phyloP scores from a whole-genome alignment of 2,797 vertebrate species.

The Apodemus agrarius region DNA sequence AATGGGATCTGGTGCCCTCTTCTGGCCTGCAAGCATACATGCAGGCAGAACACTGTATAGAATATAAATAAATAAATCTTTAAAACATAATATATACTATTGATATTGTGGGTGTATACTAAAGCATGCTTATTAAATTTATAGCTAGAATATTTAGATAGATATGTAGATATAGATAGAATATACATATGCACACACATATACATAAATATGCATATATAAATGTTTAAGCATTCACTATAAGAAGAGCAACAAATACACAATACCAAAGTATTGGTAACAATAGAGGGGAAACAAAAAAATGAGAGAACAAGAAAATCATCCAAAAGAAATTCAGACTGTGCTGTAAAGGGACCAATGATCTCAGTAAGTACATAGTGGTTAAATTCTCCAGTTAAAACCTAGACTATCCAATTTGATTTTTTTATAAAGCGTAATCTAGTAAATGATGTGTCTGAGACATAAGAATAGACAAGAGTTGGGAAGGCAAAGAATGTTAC shows the following conservation, averaged over 20 bases:
- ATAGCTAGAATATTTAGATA: neutral
- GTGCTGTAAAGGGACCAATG: neutral
- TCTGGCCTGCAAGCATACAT: neutral
- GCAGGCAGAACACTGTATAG: neutral
- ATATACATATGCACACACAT: neutral
- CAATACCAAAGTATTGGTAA: neutral
- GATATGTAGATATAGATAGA: neutral
- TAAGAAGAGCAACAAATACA: neutral
- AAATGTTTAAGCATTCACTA: neutral
- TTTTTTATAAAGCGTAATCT: neutral
- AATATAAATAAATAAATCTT: neutral
- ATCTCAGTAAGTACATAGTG: neutral
- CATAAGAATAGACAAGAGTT: neutral
- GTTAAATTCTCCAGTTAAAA: neutral
- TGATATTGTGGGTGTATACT: neutral
- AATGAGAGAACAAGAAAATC: neutral
- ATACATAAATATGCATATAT: no score
- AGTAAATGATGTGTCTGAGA: neutral
- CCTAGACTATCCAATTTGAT: neutral
- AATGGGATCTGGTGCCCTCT: neutral
- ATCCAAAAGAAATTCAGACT: neutral
- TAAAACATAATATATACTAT: neutral
- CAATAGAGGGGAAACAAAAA: neutral
- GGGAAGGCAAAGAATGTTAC: neutral
- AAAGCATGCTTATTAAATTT: constrained; percentile 14